phyloP scores from a whole-genome alignment of 2,888 invertebrate species.

The Serripes groenlandicus region DNA sequence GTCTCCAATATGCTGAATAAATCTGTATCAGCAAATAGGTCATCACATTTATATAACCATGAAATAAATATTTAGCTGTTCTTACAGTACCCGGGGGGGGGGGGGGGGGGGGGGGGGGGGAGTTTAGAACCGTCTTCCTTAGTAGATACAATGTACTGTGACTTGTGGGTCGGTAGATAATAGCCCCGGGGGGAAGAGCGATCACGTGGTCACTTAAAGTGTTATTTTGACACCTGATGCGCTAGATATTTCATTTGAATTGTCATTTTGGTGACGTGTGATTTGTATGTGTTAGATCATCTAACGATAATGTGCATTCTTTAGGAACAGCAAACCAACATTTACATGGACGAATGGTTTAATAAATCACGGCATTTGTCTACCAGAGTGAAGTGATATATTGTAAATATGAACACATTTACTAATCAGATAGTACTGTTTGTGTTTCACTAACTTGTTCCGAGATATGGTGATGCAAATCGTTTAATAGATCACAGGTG shows the following conservation, averaged over 20 bases:
- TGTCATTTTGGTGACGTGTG: conserved; percentile 11
- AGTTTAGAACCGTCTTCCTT: too few species aligned
- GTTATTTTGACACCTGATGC: conserved; percentile 19
- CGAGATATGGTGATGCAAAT: too few species aligned
- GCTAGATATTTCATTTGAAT: conserved; percentile 12
- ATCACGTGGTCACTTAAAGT: neutral
- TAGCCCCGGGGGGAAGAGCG: conserved; percentile 2
- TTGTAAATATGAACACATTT: too few species aligned
- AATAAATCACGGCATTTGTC: too few species aligned
- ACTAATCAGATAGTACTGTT: too few species aligned
- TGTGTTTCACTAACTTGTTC: too few species aligned
- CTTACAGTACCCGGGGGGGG: conserved; percentile 30
- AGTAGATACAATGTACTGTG: neutral
- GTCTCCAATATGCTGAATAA: conserved; percentile 36
- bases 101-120: too few species aligned
- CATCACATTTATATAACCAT: conserved; percentile 34
- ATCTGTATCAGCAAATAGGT: conserved; percentile 35
- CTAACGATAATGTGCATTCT: too few species aligned
- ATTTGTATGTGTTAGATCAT: conserved; percentile 19
- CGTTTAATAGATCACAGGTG: too few species aligned
- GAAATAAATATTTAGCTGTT: conserved; percentile 15
- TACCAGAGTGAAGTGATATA: too few species aligned
- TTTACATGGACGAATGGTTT: too few species aligned
- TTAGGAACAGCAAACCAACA: too few species aligned
- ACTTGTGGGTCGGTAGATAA: neutral